Base-by-base conservation (phyloP, 2,113 vertebrate species). In the Myrmecophaga tridactyla region DNA sequence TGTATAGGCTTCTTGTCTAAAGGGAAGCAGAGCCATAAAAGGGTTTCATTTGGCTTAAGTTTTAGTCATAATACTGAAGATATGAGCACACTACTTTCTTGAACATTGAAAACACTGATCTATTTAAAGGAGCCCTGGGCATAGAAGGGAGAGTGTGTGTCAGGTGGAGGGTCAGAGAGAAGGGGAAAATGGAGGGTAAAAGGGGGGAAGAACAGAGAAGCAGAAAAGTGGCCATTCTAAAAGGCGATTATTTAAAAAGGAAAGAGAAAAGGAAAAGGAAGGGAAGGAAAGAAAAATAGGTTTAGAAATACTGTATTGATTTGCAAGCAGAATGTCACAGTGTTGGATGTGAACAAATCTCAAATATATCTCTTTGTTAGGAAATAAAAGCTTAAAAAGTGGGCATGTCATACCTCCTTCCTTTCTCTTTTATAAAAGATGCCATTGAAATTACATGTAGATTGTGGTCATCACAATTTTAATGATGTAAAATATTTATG, bases 21-120 rank as follows among this genome's bases (percentile, higher is more conserved):
- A 86, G 39, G 60, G 92, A 96, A 95, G 95, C 39, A 86, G 93
- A 25, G 80, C 95, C 88, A 86, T 96, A 65, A 95, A 97, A 97
- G 94, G 97, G 96, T 90, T 96, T 77, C 29, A 90, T 97, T 96
- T 95, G 92, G 96, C 90, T 97, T 97, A 84, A 84, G 81, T 92
- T 96, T 89, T 69, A 39, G 46, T 72, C 62, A 81, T 41, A 92
- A 91, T 88, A 81, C 58, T 39, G 17, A 69, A 53, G 80, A 65
- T 92, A 87, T 34, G 4, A 62, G 53, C 8, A 78, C 36, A 82
- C 41, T 62, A 94, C 93, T 87, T 90, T 87, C 48, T 75, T 90
- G 67, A 86, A 73, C 78, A 77, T 72, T 46, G 90, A 94, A 96
- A 96, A 96, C n/a, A n/a, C 88, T 92, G 90, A 95, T 94, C 41